Base-by-base conservation (phyloP, 2,797 vertebrate genomes). In the Sphenodon punctatus region DNA sequence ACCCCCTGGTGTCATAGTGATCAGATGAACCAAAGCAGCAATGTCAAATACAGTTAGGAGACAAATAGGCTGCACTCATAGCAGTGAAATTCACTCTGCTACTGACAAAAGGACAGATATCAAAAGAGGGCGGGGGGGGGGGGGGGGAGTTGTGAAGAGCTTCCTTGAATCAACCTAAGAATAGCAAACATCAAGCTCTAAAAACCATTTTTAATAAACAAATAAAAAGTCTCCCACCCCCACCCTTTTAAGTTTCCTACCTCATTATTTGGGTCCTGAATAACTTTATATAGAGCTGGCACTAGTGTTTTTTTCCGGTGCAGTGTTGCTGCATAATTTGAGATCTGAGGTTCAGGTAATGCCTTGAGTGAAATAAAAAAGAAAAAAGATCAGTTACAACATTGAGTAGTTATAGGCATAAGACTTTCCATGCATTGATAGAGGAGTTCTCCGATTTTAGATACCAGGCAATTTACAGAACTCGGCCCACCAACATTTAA, bases 201-300 rank as follows among this genome's bases (percentile, higher is more conserved):
- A 58, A 7, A 51, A 56, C 39, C n/a, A 48, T 64, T n/a, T 73
- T 58, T 27, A 59, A 59, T 67, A 66, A 30, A 67, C 15, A 74
- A 78, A 13, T 22, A 15, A 64, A 25, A 75, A 87, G 60, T 55
- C 67, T n/a, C n/a, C n/a, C n/a, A n/a, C n/a, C n/a, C n/a, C n/a
- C n/a, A 43, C 7, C 68, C 61, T 87, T 82, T 43, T 72, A 36
- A 41, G 30, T 81, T 23, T 80, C 92, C 65, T 94, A 99, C 98
- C 98, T 99, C 98, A 88, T 97, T 99, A 95, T 97, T 96, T 75
- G 97, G 97, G 81, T 99, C 98, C 87, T 98, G 98, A 93, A 99
- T 99, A 82, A 99, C 97, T 93, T 97, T 97, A 95, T 99, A 99
- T 79, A 99, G 97, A 17, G 98, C 98, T 46, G 97, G 97, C 69